A percentile compares a stretch with the other conserved stretches of the same genome.
These are phyloP conservation scores for Pitangus sulphuratus DNA, from an alignment of 2,797 vertebrate genomes.

Conservation along the genomic window DNA sequence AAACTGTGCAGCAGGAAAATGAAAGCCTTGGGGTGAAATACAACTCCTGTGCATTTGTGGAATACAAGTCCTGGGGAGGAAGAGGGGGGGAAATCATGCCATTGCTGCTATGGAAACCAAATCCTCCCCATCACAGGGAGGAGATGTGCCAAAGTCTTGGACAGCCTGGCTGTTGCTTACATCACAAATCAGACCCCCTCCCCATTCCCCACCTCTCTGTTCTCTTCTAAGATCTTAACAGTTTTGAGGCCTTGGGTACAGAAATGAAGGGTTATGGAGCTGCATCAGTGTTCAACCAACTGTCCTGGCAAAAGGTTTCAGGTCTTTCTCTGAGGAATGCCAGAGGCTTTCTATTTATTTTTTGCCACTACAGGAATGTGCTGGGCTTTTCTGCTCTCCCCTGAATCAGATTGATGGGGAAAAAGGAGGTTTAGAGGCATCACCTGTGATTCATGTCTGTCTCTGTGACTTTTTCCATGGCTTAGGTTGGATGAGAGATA, in stretches of 20 bases:
- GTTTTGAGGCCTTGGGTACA: background rate
- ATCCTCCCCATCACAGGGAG: background rate
- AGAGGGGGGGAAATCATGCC: fast-evolving
- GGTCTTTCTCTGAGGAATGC: background rate
- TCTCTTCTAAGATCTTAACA: background rate
- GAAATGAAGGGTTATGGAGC: background rate
- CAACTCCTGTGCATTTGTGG: background rate
- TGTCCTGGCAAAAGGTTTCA: background rate
- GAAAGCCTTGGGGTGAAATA: conserved; percentile 10
- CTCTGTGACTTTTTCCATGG: background rate
- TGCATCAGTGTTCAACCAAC: background rate
- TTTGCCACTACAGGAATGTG: background rate
- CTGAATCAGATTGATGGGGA: background rate
- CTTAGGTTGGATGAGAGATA: background rate
- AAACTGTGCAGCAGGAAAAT: background rate
- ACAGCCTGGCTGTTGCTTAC: background rate
- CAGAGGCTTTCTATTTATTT: background rate
- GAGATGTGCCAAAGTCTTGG: background rate
- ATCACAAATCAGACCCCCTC: background rate
- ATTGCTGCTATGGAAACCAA: conserved; percentile 53
- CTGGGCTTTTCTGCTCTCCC: background rate
- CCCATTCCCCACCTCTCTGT: background rate
- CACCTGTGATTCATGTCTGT: background rate
- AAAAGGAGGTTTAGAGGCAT: background rate
- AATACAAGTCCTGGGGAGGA: background rate